Conservation (phyloP, 2,888 invertebrate genomes). For the Plebejus melissa region DNA sequence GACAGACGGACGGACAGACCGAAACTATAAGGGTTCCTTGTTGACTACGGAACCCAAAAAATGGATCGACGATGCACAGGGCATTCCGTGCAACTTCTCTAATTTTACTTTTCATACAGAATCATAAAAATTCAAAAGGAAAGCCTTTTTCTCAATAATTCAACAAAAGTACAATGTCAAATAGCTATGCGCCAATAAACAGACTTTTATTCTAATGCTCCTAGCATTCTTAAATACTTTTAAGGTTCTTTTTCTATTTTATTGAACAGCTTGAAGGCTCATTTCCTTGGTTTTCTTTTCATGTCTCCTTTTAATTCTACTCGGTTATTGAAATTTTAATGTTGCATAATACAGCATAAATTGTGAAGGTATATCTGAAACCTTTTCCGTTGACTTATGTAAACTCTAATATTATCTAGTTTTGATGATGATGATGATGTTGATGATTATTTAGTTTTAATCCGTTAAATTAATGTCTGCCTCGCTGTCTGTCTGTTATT, state of each 20-base stretch:
- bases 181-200: not conserved
- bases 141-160: not conserved
- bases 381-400: too few relatives aligned
- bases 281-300: not conserved
- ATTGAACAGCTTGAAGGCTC: not conserved
- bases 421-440: too few relatives aligned
- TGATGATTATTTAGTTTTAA: too few relatives aligned
- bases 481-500: not conserved
- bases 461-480: not conserved
- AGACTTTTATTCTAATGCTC: not conserved
- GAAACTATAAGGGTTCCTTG: too few relatives aligned
- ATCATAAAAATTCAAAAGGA: not conserved
- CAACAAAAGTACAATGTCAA: not conserved
- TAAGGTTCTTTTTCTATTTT: not conserved
- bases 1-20: too few relatives aligned
- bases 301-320: not conserved
- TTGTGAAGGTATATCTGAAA: too few relatives aligned
- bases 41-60: too few relatives aligned
- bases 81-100: too few relatives aligned
- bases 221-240: not conserved
- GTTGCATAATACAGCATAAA: too few relatives aligned
- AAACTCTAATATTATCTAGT: too few relatives aligned
- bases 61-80: too few relatives aligned
- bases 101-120: too few relatives aligned
- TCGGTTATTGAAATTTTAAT: not conserved